A percentile compares a stretch with the other conserved stretches of the same genome.
Evolutionary conservation across 2,113 vertebrate species (phyloP).

Genomic region (Hirundichthys speculiger): DNA sequence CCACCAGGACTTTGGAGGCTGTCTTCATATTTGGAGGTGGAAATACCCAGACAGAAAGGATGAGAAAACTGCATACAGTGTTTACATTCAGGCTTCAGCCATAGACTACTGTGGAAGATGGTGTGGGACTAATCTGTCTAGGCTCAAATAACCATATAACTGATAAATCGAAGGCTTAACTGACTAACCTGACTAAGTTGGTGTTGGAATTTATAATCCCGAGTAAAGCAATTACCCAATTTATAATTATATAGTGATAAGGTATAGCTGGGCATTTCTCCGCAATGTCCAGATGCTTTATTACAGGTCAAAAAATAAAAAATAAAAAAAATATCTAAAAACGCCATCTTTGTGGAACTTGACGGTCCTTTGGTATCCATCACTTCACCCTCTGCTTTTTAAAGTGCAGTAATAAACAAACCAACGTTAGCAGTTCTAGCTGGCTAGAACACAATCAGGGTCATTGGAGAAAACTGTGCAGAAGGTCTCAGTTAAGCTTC

Average conservation of each 20-base stretch:
- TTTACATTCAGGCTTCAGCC: slow-evolving; percentile 35
- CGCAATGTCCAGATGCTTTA: background rate
- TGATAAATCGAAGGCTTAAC: too few relatives aligned
- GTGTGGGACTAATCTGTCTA: background rate
- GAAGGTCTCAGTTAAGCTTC: background rate
- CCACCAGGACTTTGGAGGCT: slow-evolving; percentile 40
- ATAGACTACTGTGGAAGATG: slow-evolving; percentile 1
- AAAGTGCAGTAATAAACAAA: slow-evolving; percentile 4
- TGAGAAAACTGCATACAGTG: slow-evolving; percentile 23
- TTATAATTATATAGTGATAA: background rate
- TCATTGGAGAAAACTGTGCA: background rate
- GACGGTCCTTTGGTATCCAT: background rate
- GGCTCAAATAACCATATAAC: too few relatives aligned
- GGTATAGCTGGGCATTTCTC: background rate
- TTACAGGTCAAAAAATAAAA: background rate
- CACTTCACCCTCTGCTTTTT: slow-evolving; percentile 2
- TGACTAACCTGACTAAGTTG: too few relatives aligned
- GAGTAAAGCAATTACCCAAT: too few relatives aligned
- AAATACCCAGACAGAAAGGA: slow-evolving; percentile 28
- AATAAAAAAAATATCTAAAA: background rate
- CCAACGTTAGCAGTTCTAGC: background rate
- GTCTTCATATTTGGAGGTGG: slow-evolving; percentile 45
- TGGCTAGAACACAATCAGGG: background rate
- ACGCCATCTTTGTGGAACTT: background rate
- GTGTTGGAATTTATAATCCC: too few relatives aligned